These are phyloP conservation scores for Girardinichthys multiradiatus DNA, from an alignment of 2,113 vertebrate species.

Conservation along the genomic window DNA sequence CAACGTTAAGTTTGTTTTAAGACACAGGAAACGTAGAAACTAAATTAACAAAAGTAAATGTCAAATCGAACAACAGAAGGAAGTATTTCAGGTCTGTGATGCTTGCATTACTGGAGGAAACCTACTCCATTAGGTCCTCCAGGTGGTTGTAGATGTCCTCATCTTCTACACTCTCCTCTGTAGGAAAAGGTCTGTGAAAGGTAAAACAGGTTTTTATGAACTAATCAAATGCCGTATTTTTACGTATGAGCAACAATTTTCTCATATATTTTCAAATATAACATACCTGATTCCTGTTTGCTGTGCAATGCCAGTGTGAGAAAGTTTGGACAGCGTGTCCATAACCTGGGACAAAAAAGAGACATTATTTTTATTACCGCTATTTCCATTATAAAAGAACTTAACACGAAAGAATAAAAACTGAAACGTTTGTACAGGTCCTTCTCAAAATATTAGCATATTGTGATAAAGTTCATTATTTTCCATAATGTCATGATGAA, in stretches of 20 bases:
- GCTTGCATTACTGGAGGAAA: constrained; percentile 13
- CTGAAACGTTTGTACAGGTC: no score
- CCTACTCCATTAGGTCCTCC: constrained; percentile 96
- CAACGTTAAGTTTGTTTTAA: neutral
- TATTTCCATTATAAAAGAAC: neutral
- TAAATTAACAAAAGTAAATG: neutral
- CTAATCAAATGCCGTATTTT: neutral
- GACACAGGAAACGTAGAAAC: neutral
- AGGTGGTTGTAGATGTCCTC: constrained; percentile 96
- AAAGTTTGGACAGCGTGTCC: constrained; percentile 93
- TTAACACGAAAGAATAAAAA: neutral
- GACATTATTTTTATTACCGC: neutral
- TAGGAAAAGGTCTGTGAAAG: constrained; percentile 87
- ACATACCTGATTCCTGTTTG: constrained; percentile 91
- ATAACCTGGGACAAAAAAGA: constrained; percentile 86
- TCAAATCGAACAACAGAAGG: neutral
- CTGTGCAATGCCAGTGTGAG: constrained; percentile 84
- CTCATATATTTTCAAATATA: neutral
- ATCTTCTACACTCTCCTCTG: constrained; percentile 90
- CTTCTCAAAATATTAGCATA: no score
- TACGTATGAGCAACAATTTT: neutral
- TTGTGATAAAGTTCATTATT: no score
- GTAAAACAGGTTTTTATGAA: constrained; percentile 11
- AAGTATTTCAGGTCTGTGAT: no score
- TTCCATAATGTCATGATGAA: no score